Percentiles rank a stretch among this genome's conserved stretches.
Evolutionary conservation across 1,140 invertebrate genomes (phyloP).

Genomic region (Hyphantria cunea): DNA sequence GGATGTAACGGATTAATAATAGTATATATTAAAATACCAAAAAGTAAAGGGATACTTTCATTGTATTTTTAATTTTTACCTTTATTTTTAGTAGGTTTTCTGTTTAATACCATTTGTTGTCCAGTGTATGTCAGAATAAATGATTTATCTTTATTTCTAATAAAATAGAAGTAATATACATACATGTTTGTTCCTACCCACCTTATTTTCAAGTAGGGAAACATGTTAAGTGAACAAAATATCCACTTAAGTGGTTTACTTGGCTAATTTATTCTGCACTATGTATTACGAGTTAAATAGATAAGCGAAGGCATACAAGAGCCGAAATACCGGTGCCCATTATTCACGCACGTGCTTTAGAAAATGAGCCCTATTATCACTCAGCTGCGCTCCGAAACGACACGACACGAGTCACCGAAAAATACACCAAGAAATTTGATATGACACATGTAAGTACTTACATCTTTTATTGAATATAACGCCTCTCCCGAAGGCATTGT

Average conservation of each 20-base stretch:
- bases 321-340: slow-evolving; percentile 35
- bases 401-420: slow-evolving; percentile 70
- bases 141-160: no score
- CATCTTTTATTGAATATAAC: slow-evolving; percentile 50
- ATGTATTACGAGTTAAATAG: slow-evolving; percentile 29
- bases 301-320: slow-evolving; percentile 29
- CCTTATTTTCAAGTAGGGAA: slow-evolving; percentile 10
- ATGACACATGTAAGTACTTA: slow-evolving; percentile 42
- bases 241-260: slow-evolving; percentile 15
- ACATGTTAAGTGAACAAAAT: slow-evolving; percentile 15
- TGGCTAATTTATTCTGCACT: slow-evolving; percentile 4
- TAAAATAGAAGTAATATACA: no score
- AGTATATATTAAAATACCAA: not conserved
- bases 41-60: not conserved
- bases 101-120: no score
- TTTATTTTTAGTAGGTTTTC: no score
- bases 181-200: no score
- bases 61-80: no score
- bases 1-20: not conserved
- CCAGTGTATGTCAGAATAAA: no score
- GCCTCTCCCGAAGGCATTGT: slow-evolving; percentile 64
- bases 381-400: slow-evolving; percentile 48
- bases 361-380: slow-evolving; percentile 64
- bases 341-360: slow-evolving; percentile 68
- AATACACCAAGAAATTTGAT: slow-evolving; percentile 79